Evolutionary conservation across 2,888 invertebrate genomes (phyloP), one percentile per base, ranked within the genome.

Genomic region (Amphipyra berbera): DNA sequence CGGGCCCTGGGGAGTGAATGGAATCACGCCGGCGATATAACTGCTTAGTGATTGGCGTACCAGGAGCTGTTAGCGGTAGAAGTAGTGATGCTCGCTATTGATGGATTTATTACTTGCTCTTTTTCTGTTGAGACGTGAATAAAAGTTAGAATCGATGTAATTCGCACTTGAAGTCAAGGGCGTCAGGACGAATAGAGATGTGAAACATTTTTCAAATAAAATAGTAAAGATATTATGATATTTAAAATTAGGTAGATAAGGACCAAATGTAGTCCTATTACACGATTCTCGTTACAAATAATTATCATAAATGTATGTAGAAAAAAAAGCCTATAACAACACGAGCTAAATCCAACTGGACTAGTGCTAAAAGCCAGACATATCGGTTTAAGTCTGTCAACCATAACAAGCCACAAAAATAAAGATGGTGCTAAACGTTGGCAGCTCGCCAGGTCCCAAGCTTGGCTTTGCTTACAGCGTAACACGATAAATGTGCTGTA

Each of bases 11-110:
- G 78, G 78, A 80, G 15, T 47, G 72, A 70, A 49, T 50, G 62
- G 50, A 77, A 80, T 79, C 69, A 79, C 62, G 64, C 37, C 72
- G 47, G 47, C 45, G 57, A 63, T 61, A 61, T 65, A 67, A 76
- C 61, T 68, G 68, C 30, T 68, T 49, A 50, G 61, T 75, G 76
- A 72, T 75, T 70, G 64, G 48, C 46, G 15, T 10, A 38, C 47
- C 50, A 71, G 44, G 56, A 68, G 53, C 49, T 41, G 56, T 61
- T 71, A 68, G 57, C 41, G 69, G 44, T 21, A 47, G 47, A 50
- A 14, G 27, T 65, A 12, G 49, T 53, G 66, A 66, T 68, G 38
- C 38, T 15, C 40, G 37, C 53, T 46, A 55, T 55, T 61, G 42
- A 57, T 21, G 35, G 12, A 50, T 57, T 56, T 56, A 67, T 56